phyloP scores from a whole-genome alignment of 2,113 vertebrate genomes.

The Catharus fuscescens region DNA sequence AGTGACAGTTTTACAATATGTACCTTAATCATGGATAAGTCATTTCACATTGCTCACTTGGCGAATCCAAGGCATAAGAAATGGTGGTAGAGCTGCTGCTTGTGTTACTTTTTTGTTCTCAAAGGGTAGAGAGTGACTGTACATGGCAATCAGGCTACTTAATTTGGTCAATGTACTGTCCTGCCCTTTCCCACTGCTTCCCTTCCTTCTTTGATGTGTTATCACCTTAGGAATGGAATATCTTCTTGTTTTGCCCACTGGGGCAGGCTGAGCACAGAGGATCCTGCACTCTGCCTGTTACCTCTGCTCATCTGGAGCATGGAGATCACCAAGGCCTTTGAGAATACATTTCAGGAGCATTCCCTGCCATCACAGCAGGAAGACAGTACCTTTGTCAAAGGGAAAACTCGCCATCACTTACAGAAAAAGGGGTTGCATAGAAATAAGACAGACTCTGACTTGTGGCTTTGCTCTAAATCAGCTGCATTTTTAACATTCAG shows the following conservation, averaged over 20 bases:
- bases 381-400: neutral
- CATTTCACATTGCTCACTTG: neutral
- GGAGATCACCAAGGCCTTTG: neutral
- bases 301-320: neutral
- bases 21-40: neutral
- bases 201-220: neutral
- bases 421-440: neutral
- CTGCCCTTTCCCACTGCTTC: neutral
- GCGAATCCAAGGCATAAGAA: neutral
- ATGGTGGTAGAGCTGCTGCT: neutral
- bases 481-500: slow-evolving; percentile 38
- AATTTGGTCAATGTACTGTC: neutral
- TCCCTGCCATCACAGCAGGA: neutral
- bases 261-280: neutral
- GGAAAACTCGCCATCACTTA: neutral
- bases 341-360: neutral
- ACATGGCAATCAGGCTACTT: neutral
- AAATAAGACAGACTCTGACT: neutral
- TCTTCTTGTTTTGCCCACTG: neutral
- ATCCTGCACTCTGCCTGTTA: neutral
- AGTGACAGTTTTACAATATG: neutral
- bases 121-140: neutral
- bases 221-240: neutral
- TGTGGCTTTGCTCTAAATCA: slow-evolving; percentile 21
- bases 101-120: neutral